phyloP scores from a whole-genome alignment of 2,888 invertebrate species.

The Perithous albicinctus region DNA sequence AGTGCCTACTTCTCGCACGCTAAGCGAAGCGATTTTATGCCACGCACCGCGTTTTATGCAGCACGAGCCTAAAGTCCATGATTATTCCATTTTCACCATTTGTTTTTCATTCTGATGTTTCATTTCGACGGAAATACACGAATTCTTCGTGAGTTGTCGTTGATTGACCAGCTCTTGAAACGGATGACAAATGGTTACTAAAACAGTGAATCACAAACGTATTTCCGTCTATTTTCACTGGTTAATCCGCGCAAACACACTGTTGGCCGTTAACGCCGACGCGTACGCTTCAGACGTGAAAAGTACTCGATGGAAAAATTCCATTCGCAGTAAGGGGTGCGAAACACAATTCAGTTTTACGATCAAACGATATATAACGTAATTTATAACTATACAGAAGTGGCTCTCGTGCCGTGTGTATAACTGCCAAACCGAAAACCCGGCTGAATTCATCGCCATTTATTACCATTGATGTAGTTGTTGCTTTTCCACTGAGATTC shows the following conservation, averaged over 20 bases:
- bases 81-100: not conserved
- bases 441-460: slow-evolving; percentile 73
- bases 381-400: slow-evolving; percentile 69
- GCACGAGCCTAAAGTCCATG: not conserved
- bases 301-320: slow-evolving; percentile 29
- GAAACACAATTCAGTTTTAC: slow-evolving; percentile 76
- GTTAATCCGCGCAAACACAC: slow-evolving; percentile 28
- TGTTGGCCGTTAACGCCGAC: slow-evolving; percentile 19
- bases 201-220: slow-evolving; percentile 62
- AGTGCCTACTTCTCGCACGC: too few relatives aligned
- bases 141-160: slow-evolving; percentile 45
- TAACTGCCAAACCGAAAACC: slow-evolving; percentile 66
- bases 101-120: not conserved
- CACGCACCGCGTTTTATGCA: too few relatives aligned
- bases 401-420: slow-evolving; percentile 49
- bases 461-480: slow-evolving; percentile 69
- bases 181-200: not conserved
- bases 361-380: slow-evolving; percentile 69
- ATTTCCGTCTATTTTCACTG: slow-evolving; percentile 59
- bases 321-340: slow-evolving; percentile 18
- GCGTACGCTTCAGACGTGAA: not conserved
- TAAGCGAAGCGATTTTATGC: too few relatives aligned
- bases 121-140: not conserved
- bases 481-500: slow-evolving; percentile 55
- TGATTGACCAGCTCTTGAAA: not conserved